Percentiles rank a stretch among this genome's conserved stretches.
phyloP scores from a whole-genome alignment of 1,140 invertebrate species.

The Philotrypesis tridentata region DNA sequence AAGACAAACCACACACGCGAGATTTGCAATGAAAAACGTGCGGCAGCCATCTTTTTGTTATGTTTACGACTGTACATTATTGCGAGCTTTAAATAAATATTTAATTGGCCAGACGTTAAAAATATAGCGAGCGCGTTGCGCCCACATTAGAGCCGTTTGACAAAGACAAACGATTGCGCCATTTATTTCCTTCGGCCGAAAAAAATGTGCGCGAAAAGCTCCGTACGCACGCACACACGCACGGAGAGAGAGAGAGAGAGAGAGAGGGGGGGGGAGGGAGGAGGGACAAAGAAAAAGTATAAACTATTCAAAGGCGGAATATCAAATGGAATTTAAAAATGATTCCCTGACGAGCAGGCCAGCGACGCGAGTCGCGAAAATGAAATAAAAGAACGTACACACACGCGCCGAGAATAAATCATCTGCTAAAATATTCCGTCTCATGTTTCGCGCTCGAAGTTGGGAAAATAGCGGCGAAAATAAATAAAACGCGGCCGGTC shows the following conservation, averaged over 20 bases:
- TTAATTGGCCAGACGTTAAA: too few species aligned
- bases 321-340: not conserved
- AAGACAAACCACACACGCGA: not conserved
- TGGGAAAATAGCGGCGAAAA: conserved; percentile 1
- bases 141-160: not conserved
- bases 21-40: too few species aligned
- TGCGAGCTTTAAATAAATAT: too few species aligned
- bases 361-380: not conserved
- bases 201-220: not conserved
- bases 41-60: too few species aligned
- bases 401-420: not conserved
- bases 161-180: not conserved
- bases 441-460: not conserved
- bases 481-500: not conserved
- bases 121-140: not conserved
- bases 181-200: not conserved
- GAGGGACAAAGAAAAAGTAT: too few species aligned
- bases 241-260: not conserved
- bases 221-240: too few species aligned
- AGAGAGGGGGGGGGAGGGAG: not conserved
- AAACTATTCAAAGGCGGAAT: not conserved
- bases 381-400: not conserved
- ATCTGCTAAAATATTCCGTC: conserved; percentile 20
- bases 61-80: too few species aligned
- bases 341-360: not conserved